Conservation (phyloP, 2,113 vertebrate species). For the Crotalus tigris region DNA sequence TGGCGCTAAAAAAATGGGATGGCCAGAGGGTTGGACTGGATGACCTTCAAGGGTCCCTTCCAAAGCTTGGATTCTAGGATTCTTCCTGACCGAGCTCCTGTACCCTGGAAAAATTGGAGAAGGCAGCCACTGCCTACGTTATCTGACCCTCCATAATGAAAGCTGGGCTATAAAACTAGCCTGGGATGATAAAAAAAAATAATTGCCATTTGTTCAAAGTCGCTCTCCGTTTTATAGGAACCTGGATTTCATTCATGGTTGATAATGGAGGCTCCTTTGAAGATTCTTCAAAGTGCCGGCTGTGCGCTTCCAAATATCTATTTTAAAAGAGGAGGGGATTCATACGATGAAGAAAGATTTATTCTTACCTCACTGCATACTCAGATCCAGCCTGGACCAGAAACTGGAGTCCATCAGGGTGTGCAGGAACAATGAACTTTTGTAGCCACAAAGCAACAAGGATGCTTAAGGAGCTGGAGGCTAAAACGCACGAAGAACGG, state of each 20-base stretch:
- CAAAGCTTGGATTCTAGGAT: background rate
- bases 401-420: conserved; percentile 41
- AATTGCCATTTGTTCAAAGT: background rate
- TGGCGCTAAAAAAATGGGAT: too few species aligned
- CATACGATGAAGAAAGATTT: conserved; percentile 32
- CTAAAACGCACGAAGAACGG: too few species aligned
- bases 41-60: background rate
- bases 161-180: background rate
- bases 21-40: background rate
- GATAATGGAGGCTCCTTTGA: conserved; percentile 10
- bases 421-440: background rate
- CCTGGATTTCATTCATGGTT: background rate
- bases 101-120: background rate
- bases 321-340: conserved; percentile 47
- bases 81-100: background rate
- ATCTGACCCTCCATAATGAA: background rate
- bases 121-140: background rate
- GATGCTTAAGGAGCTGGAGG: too few species aligned
- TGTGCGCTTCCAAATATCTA: conserved; percentile 23
- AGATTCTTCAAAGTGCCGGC: conserved; percentile 24
- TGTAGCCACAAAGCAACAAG: too few species aligned
- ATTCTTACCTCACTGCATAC: conserved; percentile 33
- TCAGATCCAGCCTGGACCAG: conserved; percentile 47
- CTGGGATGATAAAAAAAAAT: background rate
- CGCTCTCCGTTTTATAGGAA: background rate